Evolutionary conservation across 1,140 invertebrate genomes (phyloP), one percentile per base, ranked within the genome.

Genomic region (Rhyacophila brunnea): DNA sequence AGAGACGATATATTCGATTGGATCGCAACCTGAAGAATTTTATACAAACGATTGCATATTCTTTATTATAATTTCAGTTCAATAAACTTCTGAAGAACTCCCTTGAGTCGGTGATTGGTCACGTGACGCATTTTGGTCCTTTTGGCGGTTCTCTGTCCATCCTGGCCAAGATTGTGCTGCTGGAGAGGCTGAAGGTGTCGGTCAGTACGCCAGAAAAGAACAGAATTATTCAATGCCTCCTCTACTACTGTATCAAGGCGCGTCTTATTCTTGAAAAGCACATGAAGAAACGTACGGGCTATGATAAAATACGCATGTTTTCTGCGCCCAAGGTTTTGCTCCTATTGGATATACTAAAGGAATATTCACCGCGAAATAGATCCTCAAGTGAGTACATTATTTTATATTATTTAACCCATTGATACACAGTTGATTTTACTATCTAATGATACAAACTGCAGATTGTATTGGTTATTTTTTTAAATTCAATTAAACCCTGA

Each of bases 131-230:
- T 19, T 68, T 84, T 40, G 85, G 86, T n/a, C 63, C 81, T 14
- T 89, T 83, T 66, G 82, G 84, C 0, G 84, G 82, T 0, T 72
- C 69, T 17, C 77, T 84, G 54, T 74, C 81, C 6, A 71, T 85
- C 6, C 65, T 87, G 0, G 72, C 81, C 2, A 73, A 82, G 15
- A 74, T 84, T 1, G 80, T 89, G 11, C 72, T 87, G 54, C 64
- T 89, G 11, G 86, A 90, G 66, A 71, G 81, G 14, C 67, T 87
- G 7, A 86, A 83, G 62, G 77, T 80, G 20, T 71, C 73, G 59
- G 67, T 77, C 0, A 58, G 75, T 6, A 73, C 81, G 9, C 40
- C 70, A 7, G 70, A 71, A 32, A 65, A 82, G 36, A 71, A 72
- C 5, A 42, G 67, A 0, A 58, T 85, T 10, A 77, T 81, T 49